Base-by-base conservation (phyloP, 2,113 vertebrate genomes). In the Semnornis frantzii region DNA sequence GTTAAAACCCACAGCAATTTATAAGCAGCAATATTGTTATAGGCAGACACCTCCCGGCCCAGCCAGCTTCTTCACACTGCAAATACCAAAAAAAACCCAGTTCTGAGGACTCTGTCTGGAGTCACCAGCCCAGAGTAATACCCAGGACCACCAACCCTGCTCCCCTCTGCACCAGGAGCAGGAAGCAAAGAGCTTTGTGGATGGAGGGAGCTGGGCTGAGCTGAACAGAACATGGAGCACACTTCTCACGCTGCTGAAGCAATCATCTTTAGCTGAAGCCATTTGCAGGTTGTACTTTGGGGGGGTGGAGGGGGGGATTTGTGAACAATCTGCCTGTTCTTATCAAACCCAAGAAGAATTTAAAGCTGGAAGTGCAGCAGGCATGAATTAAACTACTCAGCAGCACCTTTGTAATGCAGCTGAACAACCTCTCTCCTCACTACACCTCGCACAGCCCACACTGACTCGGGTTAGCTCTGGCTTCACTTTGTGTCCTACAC, bases 351-450 rank as follows among this genome's bases (percentile, higher is more conserved):
- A 92, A 95, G 88, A 54, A 80, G 90, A 92, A 93, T 92, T 96
- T 69, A 23, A 92, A 89, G 93, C 93, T 90, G 91, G n/a, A 87
- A 94, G 91, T 93, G 86, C 83, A 90, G 92, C 68, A 31, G 12
- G 23, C 8, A 37, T 2, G 48, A 85, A 87, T 94, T 93, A 92
- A 96, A 85, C 37, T 14, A 17, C 82, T 89, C 24, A 27, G 76
- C 62, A 83, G 87, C 69, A 65, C 69, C 89, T 78, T 68, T 68
- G 24, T 9, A 68, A 89, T 3, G 42, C 72, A 39, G 13, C 20
- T 0, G 24, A 83, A 54, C 6, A 52, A 68, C 74, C 91, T 18
- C 91, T 59, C 91, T 93, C 82, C 87, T 87, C 9, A 28, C 62
- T 92, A 58, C 0, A 3, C 7, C 79, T 78, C 4, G 8, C 83